phyloP scores from a whole-genome alignment of 2,888 invertebrate genomes.

The Tenodera sinensis region DNA sequence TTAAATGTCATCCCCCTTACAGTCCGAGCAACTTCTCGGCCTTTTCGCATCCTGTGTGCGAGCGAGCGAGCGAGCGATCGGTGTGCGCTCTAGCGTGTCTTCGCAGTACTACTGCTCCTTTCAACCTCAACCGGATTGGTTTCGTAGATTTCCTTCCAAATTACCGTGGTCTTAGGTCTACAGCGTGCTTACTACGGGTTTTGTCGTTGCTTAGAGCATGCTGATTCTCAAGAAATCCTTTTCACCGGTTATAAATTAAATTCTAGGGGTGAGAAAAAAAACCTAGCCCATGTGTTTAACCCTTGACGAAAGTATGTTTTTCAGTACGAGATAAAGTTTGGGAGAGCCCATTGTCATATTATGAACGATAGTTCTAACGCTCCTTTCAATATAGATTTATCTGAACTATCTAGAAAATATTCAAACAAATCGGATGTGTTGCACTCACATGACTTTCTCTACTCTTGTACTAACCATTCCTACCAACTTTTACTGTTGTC shows the following conservation, averaged over 20 bases:
- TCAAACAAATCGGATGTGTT: no score
- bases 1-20: constrained; percentile 7
- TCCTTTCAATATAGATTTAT: no score
- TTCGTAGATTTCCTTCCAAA: background rate
- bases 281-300: no score
- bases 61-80: background rate
- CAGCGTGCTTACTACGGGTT: background rate
- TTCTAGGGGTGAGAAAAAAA: no score
- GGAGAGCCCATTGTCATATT: no score
- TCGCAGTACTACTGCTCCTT: background rate
- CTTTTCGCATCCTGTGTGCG: background rate
- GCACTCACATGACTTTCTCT: no score
- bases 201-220: background rate
- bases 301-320: no score
- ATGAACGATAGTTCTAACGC: no score
- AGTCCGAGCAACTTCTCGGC: background rate
- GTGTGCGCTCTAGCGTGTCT: background rate
- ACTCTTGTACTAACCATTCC: no score
- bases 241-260: background rate
- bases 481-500: no score
- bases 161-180: background rate
- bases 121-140: background rate
- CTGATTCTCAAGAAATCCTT: background rate
- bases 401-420: no score
- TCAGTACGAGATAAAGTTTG: no score